Base-by-base conservation (phyloP, 2,888 invertebrate genomes). In the Sepioteuthis lessoniana region DNA sequence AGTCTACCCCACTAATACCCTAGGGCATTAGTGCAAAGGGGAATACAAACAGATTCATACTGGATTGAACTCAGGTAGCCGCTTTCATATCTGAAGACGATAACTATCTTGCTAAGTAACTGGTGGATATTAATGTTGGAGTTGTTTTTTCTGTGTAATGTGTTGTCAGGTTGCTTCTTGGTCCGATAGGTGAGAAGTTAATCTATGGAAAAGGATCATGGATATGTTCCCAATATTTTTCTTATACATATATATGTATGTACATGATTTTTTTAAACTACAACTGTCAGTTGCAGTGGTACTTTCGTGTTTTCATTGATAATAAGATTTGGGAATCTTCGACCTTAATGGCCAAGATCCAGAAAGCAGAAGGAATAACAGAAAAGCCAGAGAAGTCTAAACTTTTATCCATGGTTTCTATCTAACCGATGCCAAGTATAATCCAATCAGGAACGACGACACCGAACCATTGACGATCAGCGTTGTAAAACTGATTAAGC, bases 261-360 rank as follows among this genome's bases (percentile, higher is more conserved):
- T n/a, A 7, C 7, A 31, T n/a, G n/a, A 31, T 31, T n/a, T 10
- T 35, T 76, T 76, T 76, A n/a, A n/a, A n/a, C 13, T 76, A n/a
- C n/a, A n/a, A 76, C 76, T 76, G 55, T 50, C 50, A 55, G 55
- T 76, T 13, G n/a, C 3, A n/a, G n/a, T 35, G n/a, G 76, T 76
- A 76, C 76, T 76, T 76, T 76, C 76, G n/a, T 76, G 76, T 76
- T 76, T 76, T 76, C 16, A 13, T 76, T 76, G 76, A 76, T 76
- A 76, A 76, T 76, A 76, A n/a, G 76, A 76, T 76, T 76, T 76
- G 16, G 16, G 76, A 76, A 76, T 76, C 76, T 76, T 76, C 76
- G 76, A 76, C 76, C 76, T 35, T 76, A 76, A 76, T 76, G 76
- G 76, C 76, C 76, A 76, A 76, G 76, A 76, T 76, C 76, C 76